Evolutionary conservation across 2,888 invertebrate species (phyloP).

Genomic region (Stenolophus ochropezus): DNA sequence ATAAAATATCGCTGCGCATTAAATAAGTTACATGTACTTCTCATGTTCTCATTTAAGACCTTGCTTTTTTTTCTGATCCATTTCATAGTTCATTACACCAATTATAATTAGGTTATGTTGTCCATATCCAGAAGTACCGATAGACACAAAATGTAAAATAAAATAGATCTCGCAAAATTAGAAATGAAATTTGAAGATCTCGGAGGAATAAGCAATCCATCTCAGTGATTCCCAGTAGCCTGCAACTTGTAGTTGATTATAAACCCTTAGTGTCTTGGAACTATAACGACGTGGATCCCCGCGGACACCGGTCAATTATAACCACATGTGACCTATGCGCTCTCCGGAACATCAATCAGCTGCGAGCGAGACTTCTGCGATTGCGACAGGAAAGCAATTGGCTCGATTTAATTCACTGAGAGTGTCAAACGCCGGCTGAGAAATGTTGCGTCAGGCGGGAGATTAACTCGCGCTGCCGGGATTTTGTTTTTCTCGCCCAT

Average conservation of each 20-base stretch:
- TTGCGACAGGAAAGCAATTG: constrained; percentile 60
- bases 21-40: no score
- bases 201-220: neutral
- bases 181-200: neutral
- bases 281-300: constrained; percentile 41
- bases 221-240: neutral
- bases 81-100: no score
- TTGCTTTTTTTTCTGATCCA: no score
- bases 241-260: neutral
- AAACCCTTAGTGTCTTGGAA: neutral
- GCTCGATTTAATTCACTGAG: constrained; percentile 59
- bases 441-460: constrained; percentile 41
- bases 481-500: constrained; percentile 5
- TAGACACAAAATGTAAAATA: neutral
- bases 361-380: constrained; percentile 61
- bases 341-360: constrained; percentile 71
- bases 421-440: constrained; percentile 38
- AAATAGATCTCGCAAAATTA: neutral
- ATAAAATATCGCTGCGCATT: no score
- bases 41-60: no score
- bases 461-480: constrained; percentile 20
- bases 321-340: constrained; percentile 72
- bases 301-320: constrained; percentile 69
- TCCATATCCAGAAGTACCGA: no score
- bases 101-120: no score